Evolutionary conservation across 2,888 invertebrate genomes (phyloP).

Genomic region (Drosophila infuscata): DNA sequence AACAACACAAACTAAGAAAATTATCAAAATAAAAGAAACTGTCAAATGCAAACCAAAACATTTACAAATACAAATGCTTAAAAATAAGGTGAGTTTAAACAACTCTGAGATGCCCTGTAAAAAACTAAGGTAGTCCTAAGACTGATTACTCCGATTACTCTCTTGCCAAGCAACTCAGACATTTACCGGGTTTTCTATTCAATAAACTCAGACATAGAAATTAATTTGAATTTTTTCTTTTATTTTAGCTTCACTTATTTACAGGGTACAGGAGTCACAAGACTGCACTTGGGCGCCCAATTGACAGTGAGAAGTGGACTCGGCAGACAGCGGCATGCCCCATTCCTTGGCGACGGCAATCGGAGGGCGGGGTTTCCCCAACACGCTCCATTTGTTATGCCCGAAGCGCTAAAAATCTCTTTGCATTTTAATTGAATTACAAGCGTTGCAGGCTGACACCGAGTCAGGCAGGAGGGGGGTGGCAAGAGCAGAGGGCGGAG

Average conservation of each 20-base stretch:
- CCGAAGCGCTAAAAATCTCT: conserved; percentile 58
- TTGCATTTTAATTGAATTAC: conserved; percentile 77
- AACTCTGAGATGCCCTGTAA: conserved; percentile 11
- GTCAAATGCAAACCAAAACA: conserved; percentile 30
- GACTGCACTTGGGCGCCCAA: conserved; percentile 18
- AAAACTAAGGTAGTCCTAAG: neutral
- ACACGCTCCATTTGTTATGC: conserved; percentile 65
- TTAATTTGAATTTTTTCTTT: neutral
- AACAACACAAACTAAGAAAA: conserved; percentile 18
- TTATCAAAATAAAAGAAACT: conserved; percentile 25
- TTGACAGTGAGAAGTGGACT: conserved; percentile 47
- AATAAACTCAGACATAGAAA: neutral
- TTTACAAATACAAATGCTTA: conserved; percentile 4
- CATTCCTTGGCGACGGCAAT: neutral
- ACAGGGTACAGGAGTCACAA: conserved; percentile 25
- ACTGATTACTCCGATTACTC: neutral
- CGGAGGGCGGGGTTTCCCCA: conserved; percentile 6
- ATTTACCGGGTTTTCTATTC: neutral
- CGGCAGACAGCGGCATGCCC: conserved; percentile 17
- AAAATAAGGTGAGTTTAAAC: neutral
- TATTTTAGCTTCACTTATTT: neutral
- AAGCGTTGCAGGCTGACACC: conserved; percentile 36
- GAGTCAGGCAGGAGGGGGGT: conserved; percentile 12
- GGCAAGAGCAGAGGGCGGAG: neutral
- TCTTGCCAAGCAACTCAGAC: neutral